phyloP scores from a whole-genome alignment of 2,888 invertebrate species.

The Gortyna flavago region DNA sequence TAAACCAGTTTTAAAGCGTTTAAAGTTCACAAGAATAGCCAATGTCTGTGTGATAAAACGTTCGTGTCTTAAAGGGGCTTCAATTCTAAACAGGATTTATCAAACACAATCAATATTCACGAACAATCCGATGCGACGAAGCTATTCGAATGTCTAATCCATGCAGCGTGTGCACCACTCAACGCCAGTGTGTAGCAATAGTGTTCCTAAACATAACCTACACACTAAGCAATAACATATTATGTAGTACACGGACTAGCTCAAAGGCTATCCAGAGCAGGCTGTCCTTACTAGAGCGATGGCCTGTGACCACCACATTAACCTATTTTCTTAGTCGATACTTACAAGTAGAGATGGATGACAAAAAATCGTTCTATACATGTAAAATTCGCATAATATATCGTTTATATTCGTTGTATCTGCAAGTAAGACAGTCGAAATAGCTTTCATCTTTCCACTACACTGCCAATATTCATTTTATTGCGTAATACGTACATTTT shows the following conservation, averaged over 20 bases:
- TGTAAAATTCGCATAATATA: conserved; percentile 36
- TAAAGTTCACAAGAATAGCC: neutral
- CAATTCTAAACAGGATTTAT: conserved; percentile 8
- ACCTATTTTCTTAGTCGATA: conserved; percentile 51
- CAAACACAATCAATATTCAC: conserved; percentile 32
- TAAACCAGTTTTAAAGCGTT: neutral
- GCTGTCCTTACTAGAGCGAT: conserved; percentile 31
- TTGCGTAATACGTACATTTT: neutral
- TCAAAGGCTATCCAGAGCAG: conserved; percentile 26
- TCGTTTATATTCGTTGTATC: conserved; percentile 26
- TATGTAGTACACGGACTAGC: conserved; percentile 8
- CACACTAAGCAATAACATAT: conserved; percentile 3
- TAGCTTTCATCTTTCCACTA: neutral
- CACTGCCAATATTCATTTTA: neutral
- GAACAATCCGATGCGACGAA: conserved; percentile 31
- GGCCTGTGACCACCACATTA: conserved; percentile 43
- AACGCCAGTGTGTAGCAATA: conserved; percentile 20
- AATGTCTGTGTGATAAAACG: neutral
- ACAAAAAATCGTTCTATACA: conserved; percentile 29
- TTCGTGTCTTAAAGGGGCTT: neutral
- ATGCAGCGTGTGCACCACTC: conserved; percentile 6
- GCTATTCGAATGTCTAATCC: conserved; percentile 40
- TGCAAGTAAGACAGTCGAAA: conserved; percentile 11
- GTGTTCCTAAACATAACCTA: conserved; percentile 27
- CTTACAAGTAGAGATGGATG: conserved; percentile 33